Percentiles rank a stretch among this genome's conserved stretches.
phyloP scores from a whole-genome alignment of 2,797 vertebrate genomes.

The Lepilemur ruficaudatus region DNA sequence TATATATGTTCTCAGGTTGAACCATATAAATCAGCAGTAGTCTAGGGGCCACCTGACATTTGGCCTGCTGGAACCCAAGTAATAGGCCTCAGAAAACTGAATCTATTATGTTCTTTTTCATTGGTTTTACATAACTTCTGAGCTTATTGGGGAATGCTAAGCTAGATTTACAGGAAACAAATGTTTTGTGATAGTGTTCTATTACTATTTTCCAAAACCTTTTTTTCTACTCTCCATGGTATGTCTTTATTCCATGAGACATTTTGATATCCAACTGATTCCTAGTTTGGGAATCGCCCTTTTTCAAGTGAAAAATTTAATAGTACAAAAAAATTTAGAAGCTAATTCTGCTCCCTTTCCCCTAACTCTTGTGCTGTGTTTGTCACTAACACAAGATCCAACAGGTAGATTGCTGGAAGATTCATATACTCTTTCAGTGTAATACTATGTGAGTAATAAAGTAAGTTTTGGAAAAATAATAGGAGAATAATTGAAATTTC shows the following conservation, averaged over 20 bases:
- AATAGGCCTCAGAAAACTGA: neutral
- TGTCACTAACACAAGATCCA: constrained; percentile 11
- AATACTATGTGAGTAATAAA: neutral
- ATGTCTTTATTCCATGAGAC: neutral
- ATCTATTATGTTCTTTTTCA: neutral
- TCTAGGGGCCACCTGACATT: neutral
- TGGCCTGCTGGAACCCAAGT: neutral
- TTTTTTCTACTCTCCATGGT: neutral
- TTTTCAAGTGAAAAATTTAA: constrained; percentile 42
- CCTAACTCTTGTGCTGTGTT: neutral
- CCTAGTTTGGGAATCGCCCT: neutral
- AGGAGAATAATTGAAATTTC: neutral
- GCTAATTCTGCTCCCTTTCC: neutral
- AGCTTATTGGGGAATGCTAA: neutral
- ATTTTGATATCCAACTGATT: neutral
- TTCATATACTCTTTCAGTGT: neutral
- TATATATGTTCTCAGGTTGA: neutral
- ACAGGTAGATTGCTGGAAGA: constrained; percentile 17
- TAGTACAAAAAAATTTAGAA: constrained; percentile 40
- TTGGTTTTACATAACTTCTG: neutral
- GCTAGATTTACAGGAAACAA: neutral
- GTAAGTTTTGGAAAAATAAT: neutral
- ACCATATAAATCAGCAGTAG: neutral
- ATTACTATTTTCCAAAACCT: neutral
- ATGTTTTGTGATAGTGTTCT: neutral